Percentiles rank a stretch among this genome's conserved stretches.
Evolutionary conservation across 2,113 vertebrate species (phyloP).

Genomic region (Rissa tridactyla): DNA sequence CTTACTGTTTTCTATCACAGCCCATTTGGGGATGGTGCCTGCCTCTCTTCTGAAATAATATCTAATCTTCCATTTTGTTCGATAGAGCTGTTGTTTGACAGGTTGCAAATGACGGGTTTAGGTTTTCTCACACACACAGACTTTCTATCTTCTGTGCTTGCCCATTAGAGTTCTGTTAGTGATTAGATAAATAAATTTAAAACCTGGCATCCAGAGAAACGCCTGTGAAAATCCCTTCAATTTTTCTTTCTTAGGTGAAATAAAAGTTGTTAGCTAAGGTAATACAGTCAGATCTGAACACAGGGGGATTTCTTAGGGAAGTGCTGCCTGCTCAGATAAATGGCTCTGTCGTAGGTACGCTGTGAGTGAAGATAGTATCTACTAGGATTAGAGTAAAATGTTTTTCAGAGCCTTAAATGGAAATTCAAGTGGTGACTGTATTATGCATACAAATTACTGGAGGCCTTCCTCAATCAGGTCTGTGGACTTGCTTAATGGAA

Average conservation of each 20-base stretch:
- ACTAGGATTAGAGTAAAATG: slow-evolving; percentile 55
- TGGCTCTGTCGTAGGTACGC: slow-evolving; percentile 39
- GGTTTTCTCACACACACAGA: neutral
- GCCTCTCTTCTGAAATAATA: neutral
- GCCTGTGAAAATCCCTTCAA: slow-evolving; percentile 2
- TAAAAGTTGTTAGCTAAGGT: slow-evolving; percentile 52
- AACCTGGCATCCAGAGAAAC: slow-evolving; percentile 6
- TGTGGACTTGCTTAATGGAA: slow-evolving; percentile 62
- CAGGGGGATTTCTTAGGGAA: slow-evolving; percentile 24
- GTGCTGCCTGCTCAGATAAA: slow-evolving; percentile 45
- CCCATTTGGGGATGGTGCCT: neutral
- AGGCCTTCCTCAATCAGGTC: slow-evolving; percentile 60
- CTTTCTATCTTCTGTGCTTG: neutral
- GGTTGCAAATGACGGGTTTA: neutral
- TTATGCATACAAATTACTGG: slow-evolving; percentile 68
- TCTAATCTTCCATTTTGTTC: neutral
- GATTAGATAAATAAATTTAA: slow-evolving; percentile 38
- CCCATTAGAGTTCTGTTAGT: neutral
- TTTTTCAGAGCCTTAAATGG: slow-evolving; percentile 71
- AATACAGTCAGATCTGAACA: slow-evolving; percentile 40
- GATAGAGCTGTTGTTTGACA: neutral
- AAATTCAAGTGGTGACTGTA: slow-evolving; percentile 68
- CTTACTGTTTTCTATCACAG: neutral
- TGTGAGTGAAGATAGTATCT: slow-evolving; percentile 60
- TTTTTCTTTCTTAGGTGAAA: slow-evolving; percentile 55